A percentile compares a stretch with the other conserved stretches of the same genome.
These are phyloP conservation scores for Garra rufa DNA, from an alignment of 2,113 vertebrate genomes.

Conservation along the genomic window DNA sequence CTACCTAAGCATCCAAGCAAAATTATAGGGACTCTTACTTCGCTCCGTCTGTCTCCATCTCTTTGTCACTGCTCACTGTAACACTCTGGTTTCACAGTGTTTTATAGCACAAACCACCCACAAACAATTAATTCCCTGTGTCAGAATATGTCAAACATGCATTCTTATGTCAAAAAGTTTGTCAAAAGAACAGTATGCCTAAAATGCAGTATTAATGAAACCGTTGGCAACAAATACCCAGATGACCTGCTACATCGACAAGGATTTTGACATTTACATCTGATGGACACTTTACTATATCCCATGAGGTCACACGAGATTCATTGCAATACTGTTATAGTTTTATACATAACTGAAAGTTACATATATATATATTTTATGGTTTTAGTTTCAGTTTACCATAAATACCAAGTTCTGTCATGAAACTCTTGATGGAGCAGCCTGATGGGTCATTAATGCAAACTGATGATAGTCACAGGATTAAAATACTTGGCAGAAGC, in stretches of 20 bases:
- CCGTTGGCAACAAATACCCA: neutral
- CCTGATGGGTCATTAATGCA: too few relatives aligned
- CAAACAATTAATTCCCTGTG: neutral
- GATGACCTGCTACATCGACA: neutral
- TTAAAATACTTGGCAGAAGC: too few relatives aligned
- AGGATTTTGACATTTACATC: neutral
- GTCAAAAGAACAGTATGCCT: neutral
- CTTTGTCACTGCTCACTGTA: neutral
- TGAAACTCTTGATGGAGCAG: too few relatives aligned
- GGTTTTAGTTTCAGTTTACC: too few relatives aligned
- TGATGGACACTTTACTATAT: too few relatives aligned
- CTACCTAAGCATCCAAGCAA: conserved; percentile 59
- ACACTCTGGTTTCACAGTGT: neutral
- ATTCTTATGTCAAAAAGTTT: neutral
- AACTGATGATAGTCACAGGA: too few relatives aligned
- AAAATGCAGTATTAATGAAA: neutral
- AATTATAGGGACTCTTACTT: conserved; percentile 15
- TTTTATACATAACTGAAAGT: too few relatives aligned
- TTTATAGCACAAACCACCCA: neutral
- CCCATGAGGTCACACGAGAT: too few relatives aligned
- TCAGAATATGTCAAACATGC: neutral
- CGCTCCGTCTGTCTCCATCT: neutral
- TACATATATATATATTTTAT: too few relatives aligned
- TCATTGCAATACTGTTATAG: too few relatives aligned
- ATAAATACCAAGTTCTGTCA: too few relatives aligned